Evolutionary conservation across 2,888 invertebrate genomes (phyloP), one percentile per base, ranked within the genome.

Genomic region (Orthonevra nobilis): DNA sequence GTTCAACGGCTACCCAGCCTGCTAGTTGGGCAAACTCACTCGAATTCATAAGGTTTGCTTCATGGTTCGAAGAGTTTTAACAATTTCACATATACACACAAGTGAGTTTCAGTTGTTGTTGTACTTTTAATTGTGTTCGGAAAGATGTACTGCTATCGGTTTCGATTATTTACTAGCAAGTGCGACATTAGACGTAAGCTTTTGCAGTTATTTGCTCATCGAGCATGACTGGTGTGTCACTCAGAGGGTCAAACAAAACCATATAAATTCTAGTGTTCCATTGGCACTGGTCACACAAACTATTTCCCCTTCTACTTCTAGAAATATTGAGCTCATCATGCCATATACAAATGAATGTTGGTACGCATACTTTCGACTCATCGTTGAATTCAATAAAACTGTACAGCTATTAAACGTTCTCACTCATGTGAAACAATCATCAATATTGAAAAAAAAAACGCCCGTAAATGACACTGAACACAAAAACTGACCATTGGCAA

Each of bases 151-250:
- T 10, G 20, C 10, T 60, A 60, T 46, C 48, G 36, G 14, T 15
- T 19, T 30, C 4, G 44, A 32, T 50, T 20, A 38, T 46, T 10
- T 63, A 6, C 38, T 38, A 38, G 38, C 61, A 63, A 63, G 61
- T 68, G 66, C 50, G 30, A 14, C 14, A 30, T 61, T 54, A 20
- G 46, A 44, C 23, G 19, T 23, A 20, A 12, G 23, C 26, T 23
- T 69, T 69, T 52, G 69, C 48, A 60, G 44, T 34, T 52, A 61
- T 52, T 61, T 70, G 52, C 52, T 52, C 61, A 70, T 15, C 28
- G 10, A 28, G 44, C 70, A 54, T 70, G 70, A 70, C 60, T 23
- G 19, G 17, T 36, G 9, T 15, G 23, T 17, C 58, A 60, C 28
- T 40, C 44, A 44, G 42, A 28, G 20, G 30, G 28, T 68, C 68